Percentiles rank a stretch among this genome's conserved stretches.
phyloP scores from a whole-genome alignment of 2,888 invertebrate species.

The Spisula solida region DNA sequence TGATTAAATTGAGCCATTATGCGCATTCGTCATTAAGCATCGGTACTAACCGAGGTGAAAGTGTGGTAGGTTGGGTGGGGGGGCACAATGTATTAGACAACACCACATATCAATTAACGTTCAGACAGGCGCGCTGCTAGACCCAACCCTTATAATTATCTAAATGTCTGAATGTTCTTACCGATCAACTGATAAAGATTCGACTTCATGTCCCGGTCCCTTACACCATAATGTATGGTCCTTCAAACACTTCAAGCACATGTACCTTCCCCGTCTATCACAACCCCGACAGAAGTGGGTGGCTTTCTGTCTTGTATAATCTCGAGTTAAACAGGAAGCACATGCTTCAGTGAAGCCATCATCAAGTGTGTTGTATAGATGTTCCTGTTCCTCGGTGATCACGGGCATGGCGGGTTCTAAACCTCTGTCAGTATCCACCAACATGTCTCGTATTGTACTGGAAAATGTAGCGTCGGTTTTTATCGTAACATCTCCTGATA shows the following conservation, averaged over 20 bases:
- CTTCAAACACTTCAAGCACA: background rate
- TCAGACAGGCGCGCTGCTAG: too few species aligned
- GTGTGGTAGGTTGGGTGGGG: too few species aligned
- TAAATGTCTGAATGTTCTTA: background rate
- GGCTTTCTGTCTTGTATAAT: background rate
- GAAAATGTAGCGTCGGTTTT: constrained; percentile 1
- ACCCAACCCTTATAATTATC: too few species aligned
- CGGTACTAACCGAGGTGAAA: too few species aligned
- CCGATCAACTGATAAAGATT: background rate
- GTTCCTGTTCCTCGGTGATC: background rate
- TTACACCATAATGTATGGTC: background rate
- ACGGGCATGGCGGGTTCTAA: background rate
- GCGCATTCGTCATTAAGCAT: too few species aligned
- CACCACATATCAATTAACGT: too few species aligned
- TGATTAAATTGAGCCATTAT: too few species aligned
- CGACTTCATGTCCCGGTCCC: background rate
- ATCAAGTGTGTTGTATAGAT: background rate
- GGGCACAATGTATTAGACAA: too few species aligned
- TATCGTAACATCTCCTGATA: background rate
- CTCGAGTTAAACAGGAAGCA: background rate
- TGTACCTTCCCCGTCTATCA: background rate
- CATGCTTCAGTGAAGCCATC: background rate
- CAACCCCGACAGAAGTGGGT: background rate
- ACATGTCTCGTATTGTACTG: background rate
- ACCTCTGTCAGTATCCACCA: background rate